Evolutionary conservation across 1,140 invertebrate species (phyloP).

Genomic region (Radopholus similis): DNA sequence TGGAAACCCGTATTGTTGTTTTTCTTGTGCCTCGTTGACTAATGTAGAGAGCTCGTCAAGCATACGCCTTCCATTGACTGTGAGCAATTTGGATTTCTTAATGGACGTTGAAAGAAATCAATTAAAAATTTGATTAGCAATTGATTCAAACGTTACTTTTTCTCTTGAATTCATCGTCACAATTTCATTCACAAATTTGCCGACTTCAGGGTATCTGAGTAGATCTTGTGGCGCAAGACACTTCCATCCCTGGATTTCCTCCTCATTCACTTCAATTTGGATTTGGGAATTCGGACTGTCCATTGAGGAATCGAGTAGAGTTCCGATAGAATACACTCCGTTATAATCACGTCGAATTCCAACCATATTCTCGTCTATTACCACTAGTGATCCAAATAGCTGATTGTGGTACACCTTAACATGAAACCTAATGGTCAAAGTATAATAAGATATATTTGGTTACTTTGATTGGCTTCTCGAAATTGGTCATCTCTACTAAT

Average conservation of each 20-base stretch:
- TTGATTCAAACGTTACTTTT: neutral
- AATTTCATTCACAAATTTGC: neutral
- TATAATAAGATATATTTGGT: too few relatives aligned
- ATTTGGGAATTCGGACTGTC: neutral
- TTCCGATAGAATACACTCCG: constrained; percentile 5
- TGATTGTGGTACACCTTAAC: too few relatives aligned
- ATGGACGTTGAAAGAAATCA: constrained; percentile 2
- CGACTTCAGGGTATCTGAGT: neutral
- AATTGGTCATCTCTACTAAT: too few relatives aligned
- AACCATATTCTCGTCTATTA: constrained; percentile 1
- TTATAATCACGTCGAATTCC: constrained; percentile 22
- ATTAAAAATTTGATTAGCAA: neutral
- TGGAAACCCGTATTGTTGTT: constrained; percentile 1
- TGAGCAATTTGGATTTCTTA: neutral
- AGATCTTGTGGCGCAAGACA: neutral
- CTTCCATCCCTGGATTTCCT: neutral
- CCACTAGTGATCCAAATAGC: constrained; percentile 5
- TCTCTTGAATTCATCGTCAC: neutral
- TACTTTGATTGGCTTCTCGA: too few relatives aligned
- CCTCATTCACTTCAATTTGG: neutral
- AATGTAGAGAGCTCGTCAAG: too few relatives aligned
- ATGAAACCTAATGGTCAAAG: too few relatives aligned
- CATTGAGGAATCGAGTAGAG: neutral
- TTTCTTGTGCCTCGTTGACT: too few relatives aligned
- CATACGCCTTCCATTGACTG: constrained; percentile 1